These are phyloP conservation scores for Drosophila gunungcola DNA, from an alignment of 1,140 invertebrate genomes.

Conservation along the genomic window DNA sequence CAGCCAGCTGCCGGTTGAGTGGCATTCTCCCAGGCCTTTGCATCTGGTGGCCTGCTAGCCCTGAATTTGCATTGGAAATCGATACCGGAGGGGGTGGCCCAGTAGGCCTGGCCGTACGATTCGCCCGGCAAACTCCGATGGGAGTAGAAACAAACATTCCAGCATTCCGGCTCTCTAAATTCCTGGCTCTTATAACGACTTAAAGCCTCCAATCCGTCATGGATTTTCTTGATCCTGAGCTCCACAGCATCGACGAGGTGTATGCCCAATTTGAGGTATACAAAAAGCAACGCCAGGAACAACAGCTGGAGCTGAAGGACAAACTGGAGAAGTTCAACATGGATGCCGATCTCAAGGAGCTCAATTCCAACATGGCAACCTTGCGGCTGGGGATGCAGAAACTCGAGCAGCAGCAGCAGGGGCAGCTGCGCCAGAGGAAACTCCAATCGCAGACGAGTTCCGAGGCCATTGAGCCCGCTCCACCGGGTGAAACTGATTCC, in stretches of 20 bases:
- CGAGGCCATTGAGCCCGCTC: slow-evolving; percentile 32
- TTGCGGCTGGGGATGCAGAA: slow-evolving; percentile 13
- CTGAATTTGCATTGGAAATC: slow-evolving; percentile 76
- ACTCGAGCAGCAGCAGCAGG: slow-evolving; percentile 7
- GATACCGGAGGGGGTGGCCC: slow-evolving; percentile 26
- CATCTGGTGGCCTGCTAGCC: slow-evolving; percentile 43
- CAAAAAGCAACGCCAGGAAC: neutral
- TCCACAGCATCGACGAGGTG: slow-evolving; percentile 41
- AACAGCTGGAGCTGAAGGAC: neutral
- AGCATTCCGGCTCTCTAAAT: slow-evolving; percentile 2
- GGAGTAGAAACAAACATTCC: slow-evolving; percentile 3
- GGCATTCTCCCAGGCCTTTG: slow-evolving; percentile 32
- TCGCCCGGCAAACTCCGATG: slow-evolving; percentile 6
- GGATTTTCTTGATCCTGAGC: slow-evolving; percentile 7
- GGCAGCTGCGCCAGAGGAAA: neutral
- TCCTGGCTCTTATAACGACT: neutral
- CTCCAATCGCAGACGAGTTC: neutral
- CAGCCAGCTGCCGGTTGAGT: slow-evolving; percentile 24
- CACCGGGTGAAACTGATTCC: neutral
- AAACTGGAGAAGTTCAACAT: slow-evolving; percentile 7
- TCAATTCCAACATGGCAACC: slow-evolving; percentile 5
- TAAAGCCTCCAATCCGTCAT: neutral
- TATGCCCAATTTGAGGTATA: slow-evolving; percentile 36
- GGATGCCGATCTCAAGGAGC: slow-evolving; percentile 2
- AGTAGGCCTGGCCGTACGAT: slow-evolving; percentile 12